Evolutionary conservation across 2,797 vertebrate species (phyloP).

Genomic region (Anabacerthia variegaticeps): DNA sequence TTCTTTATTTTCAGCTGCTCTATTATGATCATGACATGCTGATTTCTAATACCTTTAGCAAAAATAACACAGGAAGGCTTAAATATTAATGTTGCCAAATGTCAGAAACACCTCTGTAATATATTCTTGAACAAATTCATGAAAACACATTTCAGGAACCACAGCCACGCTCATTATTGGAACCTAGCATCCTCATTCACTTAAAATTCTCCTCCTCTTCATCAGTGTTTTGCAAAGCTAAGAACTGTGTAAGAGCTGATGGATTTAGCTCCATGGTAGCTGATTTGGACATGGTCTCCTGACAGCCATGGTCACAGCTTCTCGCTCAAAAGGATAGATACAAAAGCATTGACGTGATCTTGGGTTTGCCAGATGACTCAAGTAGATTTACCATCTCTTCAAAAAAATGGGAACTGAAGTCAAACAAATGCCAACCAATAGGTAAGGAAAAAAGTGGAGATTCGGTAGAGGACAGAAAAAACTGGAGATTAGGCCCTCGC

Average conservation of each 20-base stretch:
- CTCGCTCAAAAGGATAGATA: background rate
- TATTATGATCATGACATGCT: slow-evolving; percentile 26
- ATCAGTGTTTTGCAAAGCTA: background rate
- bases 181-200: slow-evolving; percentile 23
- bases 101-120: slow-evolving; percentile 48
- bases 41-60: slow-evolving; percentile 52
- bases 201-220: slow-evolving; percentile 22
- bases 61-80: slow-evolving; percentile 50
- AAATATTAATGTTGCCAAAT: slow-evolving; percentile 60
- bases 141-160: slow-evolving; percentile 5
- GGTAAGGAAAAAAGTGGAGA: background rate
- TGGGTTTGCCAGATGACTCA: background rate
- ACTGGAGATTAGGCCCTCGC: background rate
- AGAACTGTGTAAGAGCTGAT: background rate
- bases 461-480: background rate
- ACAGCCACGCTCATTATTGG: background rate
- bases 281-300: background rate
- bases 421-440: background rate
- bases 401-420: background rate
- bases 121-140: slow-evolving; percentile 21
- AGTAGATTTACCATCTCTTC: background rate
- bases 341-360: background rate
- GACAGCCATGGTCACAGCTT: background rate
- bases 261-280: background rate
- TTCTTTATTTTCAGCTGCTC: slow-evolving; percentile 31